A percentile compares a stretch with the other conserved stretches of the same genome.
These are phyloP conservation scores for Pogonognathellus flavescens DNA, from an alignment of 1,140 invertebrate species.

Conservation along the genomic window DNA sequence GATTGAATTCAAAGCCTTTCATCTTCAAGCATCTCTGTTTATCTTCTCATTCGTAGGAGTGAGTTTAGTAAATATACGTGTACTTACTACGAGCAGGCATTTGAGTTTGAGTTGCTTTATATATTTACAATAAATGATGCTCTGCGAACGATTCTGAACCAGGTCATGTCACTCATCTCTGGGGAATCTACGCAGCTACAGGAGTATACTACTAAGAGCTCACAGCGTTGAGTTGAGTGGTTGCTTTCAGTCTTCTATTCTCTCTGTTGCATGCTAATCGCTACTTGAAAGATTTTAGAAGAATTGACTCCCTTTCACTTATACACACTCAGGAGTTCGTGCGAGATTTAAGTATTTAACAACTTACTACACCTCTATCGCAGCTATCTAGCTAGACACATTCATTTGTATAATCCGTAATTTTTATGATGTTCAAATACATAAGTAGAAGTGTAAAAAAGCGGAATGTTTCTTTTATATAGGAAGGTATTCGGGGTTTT, in stretches of 20 bases:
- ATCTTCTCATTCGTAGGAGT: slow-evolving; percentile 50
- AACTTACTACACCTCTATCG: not conserved
- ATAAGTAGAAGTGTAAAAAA: too few species aligned
- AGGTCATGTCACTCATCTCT: slow-evolving; percentile 57
- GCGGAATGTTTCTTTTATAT: not conserved
- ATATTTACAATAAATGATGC: not conserved
- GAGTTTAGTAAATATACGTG: not conserved
- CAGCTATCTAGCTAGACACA: not conserved
- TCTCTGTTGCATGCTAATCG: slow-evolving; percentile 41
- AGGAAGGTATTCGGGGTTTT: too few species aligned
- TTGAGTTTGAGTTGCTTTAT: not conserved
- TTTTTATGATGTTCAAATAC: not conserved
- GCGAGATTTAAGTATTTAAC: not conserved
- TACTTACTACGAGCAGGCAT: not conserved
- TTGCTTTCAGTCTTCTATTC: slow-evolving; percentile 44
- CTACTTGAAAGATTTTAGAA: slow-evolving; percentile 28
- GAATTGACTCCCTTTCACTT: slow-evolving; percentile 26
- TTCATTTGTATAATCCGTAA: not conserved
- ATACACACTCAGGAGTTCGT: not conserved
- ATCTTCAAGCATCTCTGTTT: slow-evolving; percentile 46
- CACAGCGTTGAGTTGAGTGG: slow-evolving; percentile 39
- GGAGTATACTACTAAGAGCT: slow-evolving; percentile 5
- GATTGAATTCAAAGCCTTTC: slow-evolving; percentile 39
- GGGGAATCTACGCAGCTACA: not conserved
- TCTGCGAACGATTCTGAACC: slow-evolving; percentile 42